Conservation (phyloP, 2,888 invertebrate species). For the Lasioglossum marginatum region DNA sequence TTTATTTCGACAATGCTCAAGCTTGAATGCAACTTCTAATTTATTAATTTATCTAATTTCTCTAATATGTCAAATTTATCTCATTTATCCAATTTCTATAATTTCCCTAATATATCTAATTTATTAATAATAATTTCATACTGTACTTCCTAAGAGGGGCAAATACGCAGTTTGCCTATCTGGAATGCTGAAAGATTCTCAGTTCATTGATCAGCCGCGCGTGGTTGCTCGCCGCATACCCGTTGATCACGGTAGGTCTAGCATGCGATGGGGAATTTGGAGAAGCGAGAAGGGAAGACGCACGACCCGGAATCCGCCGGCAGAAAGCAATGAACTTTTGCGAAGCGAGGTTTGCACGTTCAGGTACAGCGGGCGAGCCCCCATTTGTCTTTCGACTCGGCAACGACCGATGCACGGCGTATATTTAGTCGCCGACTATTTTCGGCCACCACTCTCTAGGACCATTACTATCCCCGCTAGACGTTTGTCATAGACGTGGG, state of each 20-base stretch:
- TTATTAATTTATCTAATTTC: too few relatives aligned
- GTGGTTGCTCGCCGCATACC: too few relatives aligned
- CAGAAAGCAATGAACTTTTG: conserved; percentile 68
- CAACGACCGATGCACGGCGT: conserved; percentile 59
- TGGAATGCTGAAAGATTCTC: not conserved
- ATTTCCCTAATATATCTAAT: too few relatives aligned
- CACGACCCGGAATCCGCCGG: conserved; percentile 62
- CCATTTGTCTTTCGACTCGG: conserved; percentile 68
- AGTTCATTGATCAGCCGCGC: not conserved
- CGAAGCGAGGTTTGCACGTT: conserved; percentile 60
- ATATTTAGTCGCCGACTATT: conserved; percentile 71
- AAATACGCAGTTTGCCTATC: not conserved
- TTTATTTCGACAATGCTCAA: too few relatives aligned
- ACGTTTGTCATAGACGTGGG: conserved; percentile 61
- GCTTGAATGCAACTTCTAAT: too few relatives aligned
- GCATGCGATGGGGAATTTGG: conserved; percentile 40
- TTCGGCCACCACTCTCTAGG: conserved; percentile 52
- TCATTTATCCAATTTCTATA: too few relatives aligned
- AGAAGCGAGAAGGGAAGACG: conserved; percentile 29
- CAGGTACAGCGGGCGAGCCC: conserved; percentile 61
- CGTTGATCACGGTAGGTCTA: not conserved
- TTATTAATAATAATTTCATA: not conserved
- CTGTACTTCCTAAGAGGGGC: not conserved
- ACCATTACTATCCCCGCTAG: conserved; percentile 58
- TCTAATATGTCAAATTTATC: too few relatives aligned